phyloP scores from a whole-genome alignment of 2,113 vertebrate species.

The Chunga burmeisteri region DNA sequence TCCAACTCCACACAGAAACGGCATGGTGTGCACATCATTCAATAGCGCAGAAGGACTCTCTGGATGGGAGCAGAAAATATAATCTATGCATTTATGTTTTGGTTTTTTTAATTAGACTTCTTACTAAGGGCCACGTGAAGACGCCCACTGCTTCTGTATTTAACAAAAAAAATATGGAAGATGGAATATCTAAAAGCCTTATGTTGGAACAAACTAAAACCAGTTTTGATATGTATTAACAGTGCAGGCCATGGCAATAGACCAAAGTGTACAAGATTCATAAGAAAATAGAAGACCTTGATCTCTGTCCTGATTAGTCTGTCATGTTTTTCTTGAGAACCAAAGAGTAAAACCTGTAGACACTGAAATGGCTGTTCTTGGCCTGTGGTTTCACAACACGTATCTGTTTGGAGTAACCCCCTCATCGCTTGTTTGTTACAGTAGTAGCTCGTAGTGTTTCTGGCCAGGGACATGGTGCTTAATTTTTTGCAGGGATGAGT shows the following conservation, averaged over 20 bases:
- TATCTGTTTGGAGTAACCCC: neutral
- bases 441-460: neutral
- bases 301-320: neutral
- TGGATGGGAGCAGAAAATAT: neutral
- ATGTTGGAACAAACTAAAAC: neutral
- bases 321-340: neutral
- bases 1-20: neutral
- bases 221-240: neutral
- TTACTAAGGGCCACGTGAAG: neutral
- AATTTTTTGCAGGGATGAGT: neutral
- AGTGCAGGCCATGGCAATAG: neutral
- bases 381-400: neutral
- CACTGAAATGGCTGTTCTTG: neutral
- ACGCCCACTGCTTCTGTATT: neutral
- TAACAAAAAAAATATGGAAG: neutral
- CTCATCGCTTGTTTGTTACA: neutral
- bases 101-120: neutral
- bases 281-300: neutral
- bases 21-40: neutral
- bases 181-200: neutral
- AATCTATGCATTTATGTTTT: neutral
- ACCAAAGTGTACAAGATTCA: neutral
- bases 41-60: neutral
- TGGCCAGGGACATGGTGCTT: neutral
- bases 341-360: neutral